phyloP scores from a whole-genome alignment of 2,888 invertebrate genomes.

The Empis stercorea region DNA sequence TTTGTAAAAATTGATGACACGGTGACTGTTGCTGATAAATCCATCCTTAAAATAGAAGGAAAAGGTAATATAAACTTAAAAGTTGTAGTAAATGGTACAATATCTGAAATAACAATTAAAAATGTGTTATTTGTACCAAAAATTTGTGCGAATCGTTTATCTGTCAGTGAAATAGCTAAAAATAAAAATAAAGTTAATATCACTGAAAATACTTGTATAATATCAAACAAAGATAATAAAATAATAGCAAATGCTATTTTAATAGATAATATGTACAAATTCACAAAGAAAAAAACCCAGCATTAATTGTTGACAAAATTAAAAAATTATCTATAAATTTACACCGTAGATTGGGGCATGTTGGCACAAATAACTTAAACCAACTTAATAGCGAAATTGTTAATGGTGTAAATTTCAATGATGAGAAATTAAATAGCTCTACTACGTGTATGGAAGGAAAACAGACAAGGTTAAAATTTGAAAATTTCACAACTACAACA shows the following conservation, averaged over 20 bases:
- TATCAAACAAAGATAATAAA: not conserved
- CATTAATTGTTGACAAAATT: not conserved
- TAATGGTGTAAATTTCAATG: constrained; percentile 4
- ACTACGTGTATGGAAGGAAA: constrained; percentile 16
- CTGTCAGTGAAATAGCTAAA: too few species aligned
- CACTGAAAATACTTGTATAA: too few species aligned
- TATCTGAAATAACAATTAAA: too few species aligned
- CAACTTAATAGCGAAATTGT: constrained; percentile 5
- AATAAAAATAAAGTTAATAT: too few species aligned
- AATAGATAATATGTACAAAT: not conserved
- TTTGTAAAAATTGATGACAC: too few species aligned
- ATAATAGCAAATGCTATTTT: not conserved
- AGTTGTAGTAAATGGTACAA: too few species aligned
- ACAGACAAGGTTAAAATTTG: constrained; percentile 16
- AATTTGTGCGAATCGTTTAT: too few species aligned
- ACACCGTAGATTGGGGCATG: constrained; percentile 8
- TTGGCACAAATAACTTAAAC: constrained; percentile 5
- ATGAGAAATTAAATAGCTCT: constrained; percentile 11
- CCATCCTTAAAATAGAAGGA: too few species aligned
- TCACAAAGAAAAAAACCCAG: not conserved
- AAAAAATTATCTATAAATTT: not conserved
- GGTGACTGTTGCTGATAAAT: too few species aligned
- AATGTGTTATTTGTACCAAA: too few species aligned
- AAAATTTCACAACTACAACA: constrained; percentile 11
- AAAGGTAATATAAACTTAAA: too few species aligned